Evolutionary conservation across 2,797 vertebrate species (phyloP).

Genomic region (Scomberomorus guttatus): DNA sequence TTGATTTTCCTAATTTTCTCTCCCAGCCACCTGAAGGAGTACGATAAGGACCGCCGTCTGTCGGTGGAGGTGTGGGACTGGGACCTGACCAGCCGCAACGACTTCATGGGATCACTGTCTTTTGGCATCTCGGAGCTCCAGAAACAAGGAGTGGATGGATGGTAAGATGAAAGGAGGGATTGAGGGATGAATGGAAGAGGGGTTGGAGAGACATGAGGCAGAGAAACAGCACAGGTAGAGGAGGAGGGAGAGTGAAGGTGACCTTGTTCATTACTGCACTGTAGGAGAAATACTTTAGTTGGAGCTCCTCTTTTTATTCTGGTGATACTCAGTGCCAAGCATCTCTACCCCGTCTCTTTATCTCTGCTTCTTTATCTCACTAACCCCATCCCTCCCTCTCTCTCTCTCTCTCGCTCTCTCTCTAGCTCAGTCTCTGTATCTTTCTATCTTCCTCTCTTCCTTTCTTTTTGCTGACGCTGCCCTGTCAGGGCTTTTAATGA

Average conservation of each 20-base stretch:
- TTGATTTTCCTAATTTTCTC: constrained; percentile 29
- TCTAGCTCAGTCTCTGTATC: constrained; percentile 62
- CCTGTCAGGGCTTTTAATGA: constrained; percentile 81
- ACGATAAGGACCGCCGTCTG: constrained; percentile 93
- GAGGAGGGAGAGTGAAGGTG: constrained; percentile 68
- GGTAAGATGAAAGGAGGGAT: constrained; percentile 67
- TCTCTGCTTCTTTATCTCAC: constrained; percentile 69
- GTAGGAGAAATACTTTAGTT: constrained; percentile 65
- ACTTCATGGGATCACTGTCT: constrained; percentile 98
- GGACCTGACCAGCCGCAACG: constrained; percentile 97
- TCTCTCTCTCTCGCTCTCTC: constrained; percentile 28
- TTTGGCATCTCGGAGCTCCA: constrained; percentile 81
- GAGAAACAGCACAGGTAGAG: constrained; percentile 31
- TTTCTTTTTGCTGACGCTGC: constrained; percentile 75
- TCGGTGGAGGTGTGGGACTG: constrained; percentile 99
- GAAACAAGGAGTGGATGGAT: constrained; percentile 81
- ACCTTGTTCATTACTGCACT: constrained; percentile 77
- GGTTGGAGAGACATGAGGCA: constrained; percentile 22
- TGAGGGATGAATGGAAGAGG: constrained; percentile 9
- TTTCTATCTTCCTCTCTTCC: constrained; percentile 56
- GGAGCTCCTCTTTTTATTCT: constrained; percentile 61
- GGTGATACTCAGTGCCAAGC: constrained; percentile 66
- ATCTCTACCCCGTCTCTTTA: constrained; percentile 69
- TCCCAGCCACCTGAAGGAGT: constrained; percentile 91
- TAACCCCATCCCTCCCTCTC: constrained; percentile 20